phyloP scores from a whole-genome alignment of 2,113 vertebrate genomes.

The Chascanopsetta lugubris region DNA sequence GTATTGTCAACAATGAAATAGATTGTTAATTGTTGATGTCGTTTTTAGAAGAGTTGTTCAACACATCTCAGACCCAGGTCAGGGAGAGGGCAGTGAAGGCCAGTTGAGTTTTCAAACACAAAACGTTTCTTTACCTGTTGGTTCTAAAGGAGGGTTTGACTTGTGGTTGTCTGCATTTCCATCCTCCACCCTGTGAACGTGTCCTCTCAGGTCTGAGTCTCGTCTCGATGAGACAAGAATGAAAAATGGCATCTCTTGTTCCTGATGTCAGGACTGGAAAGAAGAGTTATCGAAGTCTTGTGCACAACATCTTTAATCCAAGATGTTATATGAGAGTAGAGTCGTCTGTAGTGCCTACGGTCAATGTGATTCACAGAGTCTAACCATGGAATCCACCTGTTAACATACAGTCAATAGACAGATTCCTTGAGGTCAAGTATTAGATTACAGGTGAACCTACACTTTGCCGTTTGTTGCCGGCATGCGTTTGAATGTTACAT shows the following conservation, averaged over 20 bases:
- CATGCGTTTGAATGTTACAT: too few relatives aligned
- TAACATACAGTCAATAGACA: not conserved
- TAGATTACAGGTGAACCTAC: not conserved
- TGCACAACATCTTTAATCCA: conserved; percentile 1
- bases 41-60: too few relatives aligned
- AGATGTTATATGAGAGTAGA: conserved; percentile 2
- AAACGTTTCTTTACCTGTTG: not conserved
- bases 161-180: not conserved
- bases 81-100: not conserved
- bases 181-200: not conserved
- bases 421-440: conserved; percentile 1
- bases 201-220: not conserved
- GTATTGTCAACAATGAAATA: not conserved
- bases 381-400: conserved; percentile 6
- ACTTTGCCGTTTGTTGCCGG: not conserved
- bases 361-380: conserved; percentile 2
- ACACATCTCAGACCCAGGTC: not conserved
- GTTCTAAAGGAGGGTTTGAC: too few relatives aligned
- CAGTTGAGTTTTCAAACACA: not conserved
- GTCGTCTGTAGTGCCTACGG: not conserved
- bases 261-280: not conserved
- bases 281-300: not conserved
- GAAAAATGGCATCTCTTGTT: not conserved
- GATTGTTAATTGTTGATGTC: too few relatives aligned
- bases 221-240: not conserved